Conservation (phyloP, 53 echinoderm and acorn worm genomes). For the Crossaster papposus region DNA sequence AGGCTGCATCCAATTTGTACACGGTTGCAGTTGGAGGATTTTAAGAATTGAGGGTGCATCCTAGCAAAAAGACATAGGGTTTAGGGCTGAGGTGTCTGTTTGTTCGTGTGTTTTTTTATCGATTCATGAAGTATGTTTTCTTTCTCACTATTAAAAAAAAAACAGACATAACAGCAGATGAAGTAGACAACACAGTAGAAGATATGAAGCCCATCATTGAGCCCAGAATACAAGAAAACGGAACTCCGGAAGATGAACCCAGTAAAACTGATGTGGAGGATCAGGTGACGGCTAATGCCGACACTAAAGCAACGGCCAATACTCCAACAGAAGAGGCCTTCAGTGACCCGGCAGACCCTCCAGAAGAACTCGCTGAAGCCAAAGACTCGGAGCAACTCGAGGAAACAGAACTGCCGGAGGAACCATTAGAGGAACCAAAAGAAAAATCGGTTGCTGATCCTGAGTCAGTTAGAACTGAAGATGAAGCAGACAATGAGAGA, state of each 20-base stretch:
- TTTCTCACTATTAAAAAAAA: not conserved
- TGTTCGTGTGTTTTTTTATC: not conserved
- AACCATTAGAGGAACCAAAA: conserved; percentile 5
- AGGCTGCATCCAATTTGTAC: too few relatives aligned
- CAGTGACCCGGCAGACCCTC: conserved; percentile 9
- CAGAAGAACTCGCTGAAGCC: not conserved
- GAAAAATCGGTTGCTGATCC: conserved; percentile 20
- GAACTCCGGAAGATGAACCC: conserved; percentile 14
- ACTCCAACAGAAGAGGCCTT: conserved; percentile 13
- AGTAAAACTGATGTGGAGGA: conserved; percentile 29
- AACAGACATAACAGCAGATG: conserved; percentile 13
- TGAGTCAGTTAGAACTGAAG: conserved; percentile 18
- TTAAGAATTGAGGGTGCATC: too few relatives aligned
- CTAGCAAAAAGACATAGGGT: too few relatives aligned
- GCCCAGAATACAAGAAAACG: conserved; percentile 14
- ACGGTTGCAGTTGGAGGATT: too few relatives aligned
- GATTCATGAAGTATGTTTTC: not conserved
- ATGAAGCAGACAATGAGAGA: conserved; percentile 11
- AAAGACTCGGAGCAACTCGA: conserved; percentile 23
- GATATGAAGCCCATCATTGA: conserved; percentile 1
- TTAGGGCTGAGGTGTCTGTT: not conserved
- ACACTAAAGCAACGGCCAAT: conserved; percentile 19
- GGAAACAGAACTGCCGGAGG: not conserved
- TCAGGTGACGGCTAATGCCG: conserved; percentile 31
- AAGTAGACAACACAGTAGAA: not conserved